Conservation (phyloP, 2,113 vertebrate species). For the Canis aureus region DNA sequence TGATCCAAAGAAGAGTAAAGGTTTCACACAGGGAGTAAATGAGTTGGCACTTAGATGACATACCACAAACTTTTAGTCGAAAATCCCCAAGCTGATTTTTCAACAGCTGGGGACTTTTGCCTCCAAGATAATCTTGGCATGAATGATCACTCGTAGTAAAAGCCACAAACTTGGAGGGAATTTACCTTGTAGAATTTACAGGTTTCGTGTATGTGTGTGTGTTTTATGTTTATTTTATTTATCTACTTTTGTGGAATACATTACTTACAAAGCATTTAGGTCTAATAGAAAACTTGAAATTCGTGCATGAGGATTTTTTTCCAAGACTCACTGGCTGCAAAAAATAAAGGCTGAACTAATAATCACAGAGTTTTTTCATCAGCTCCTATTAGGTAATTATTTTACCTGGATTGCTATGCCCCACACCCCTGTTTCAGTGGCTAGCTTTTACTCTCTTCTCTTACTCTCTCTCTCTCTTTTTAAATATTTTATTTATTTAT, state of each 20-base stretch:
- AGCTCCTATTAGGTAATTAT: not conserved
- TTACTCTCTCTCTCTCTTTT: too few relatives aligned
- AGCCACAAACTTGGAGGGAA: not conserved
- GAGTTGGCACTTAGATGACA: not conserved
- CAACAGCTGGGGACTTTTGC: not conserved
- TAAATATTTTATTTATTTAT: too few relatives aligned
- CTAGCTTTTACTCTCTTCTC: not conserved
- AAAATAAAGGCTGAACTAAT: not conserved
- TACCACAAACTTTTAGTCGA: not conserved
- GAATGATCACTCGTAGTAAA: not conserved
- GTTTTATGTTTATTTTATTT: conserved; percentile 17
- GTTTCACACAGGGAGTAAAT: not conserved
- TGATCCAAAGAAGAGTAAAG: not conserved
- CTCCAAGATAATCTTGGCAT: not conserved
- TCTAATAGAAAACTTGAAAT: conserved; percentile 54
- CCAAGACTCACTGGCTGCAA: not conserved
- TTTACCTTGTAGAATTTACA: not conserved
- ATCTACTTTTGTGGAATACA: not conserved
- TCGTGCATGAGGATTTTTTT: not conserved
- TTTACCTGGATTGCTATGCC: not conserved
- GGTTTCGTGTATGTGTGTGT: not conserved
- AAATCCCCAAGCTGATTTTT: not conserved
- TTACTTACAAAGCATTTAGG: not conserved
- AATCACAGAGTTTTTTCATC: conserved; percentile 6
- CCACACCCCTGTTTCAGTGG: too few relatives aligned